Conservation (phyloP, 2,888 invertebrate species). For the Brenthis daphne region DNA sequence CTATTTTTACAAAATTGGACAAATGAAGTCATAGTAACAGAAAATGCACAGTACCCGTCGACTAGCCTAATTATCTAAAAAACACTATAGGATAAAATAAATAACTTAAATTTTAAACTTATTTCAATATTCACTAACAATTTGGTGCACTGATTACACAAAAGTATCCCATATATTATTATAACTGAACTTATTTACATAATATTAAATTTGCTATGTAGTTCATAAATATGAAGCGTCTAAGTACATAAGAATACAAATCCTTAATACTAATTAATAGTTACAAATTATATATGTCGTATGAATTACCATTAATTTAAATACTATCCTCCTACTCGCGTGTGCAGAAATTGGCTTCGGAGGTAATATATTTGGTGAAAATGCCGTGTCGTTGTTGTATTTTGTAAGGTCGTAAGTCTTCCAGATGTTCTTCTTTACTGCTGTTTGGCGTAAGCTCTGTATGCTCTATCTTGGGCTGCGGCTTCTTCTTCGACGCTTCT, state of each 20-base stretch:
- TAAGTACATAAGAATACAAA: conserved; percentile 35
- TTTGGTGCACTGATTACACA: conserved; percentile 38
- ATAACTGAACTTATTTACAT: conserved; percentile 42
- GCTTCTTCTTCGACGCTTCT: conserved; percentile 83
- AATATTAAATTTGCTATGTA: conserved; percentile 28
- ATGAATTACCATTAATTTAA: conserved; percentile 45
- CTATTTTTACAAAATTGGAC: conserved; percentile 78
- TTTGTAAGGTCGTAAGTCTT: conserved; percentile 67
- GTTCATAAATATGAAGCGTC: conserved; percentile 42
- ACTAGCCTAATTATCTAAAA: conserved; percentile 67
- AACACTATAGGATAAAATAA: conserved; percentile 30
- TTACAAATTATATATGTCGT: conserved; percentile 45
- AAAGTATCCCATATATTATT: conserved; percentile 28
- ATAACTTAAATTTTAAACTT: conserved; percentile 19
- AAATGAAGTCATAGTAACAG: conserved; percentile 53
- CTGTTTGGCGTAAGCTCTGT: conserved; percentile 78
- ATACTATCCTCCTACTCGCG: conserved; percentile 51
- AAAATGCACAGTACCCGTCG: conserved; percentile 81
- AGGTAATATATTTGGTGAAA: conserved; percentile 37
- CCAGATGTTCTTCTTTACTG: conserved; percentile 52
- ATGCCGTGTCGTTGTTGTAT: conserved; percentile 57
- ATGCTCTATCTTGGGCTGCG: conserved; percentile 84
- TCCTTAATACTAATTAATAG: conserved; percentile 42
- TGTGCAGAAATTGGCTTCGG: conserved; percentile 49
- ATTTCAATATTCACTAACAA: conserved; percentile 8